Percentiles rank a stretch among this genome's conserved stretches.
Conservation (phyloP, 1,140 invertebrate species). For the Cardiocondyla obscurior region DNA sequence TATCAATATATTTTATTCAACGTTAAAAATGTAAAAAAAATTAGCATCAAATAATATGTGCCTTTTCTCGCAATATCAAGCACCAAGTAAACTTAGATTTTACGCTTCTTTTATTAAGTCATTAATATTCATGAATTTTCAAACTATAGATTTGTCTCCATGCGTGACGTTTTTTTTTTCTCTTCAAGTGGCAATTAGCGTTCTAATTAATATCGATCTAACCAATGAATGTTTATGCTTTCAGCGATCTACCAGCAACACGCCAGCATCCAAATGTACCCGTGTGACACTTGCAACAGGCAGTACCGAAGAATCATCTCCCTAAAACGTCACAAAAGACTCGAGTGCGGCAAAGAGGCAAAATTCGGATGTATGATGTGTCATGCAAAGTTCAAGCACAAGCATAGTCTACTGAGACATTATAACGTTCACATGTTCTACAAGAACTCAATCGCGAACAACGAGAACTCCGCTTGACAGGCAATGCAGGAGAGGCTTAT, state of each 20-base stretch:
- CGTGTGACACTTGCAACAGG: slow-evolving; percentile 78
- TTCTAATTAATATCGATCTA: slow-evolving; percentile 31
- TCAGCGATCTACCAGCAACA: slow-evolving; percentile 63
- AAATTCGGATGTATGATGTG: slow-evolving; percentile 80
- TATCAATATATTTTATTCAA: neutral
- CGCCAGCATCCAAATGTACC: slow-evolving; percentile 63
- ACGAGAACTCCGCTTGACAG: slow-evolving; percentile 51
- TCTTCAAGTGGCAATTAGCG: neutral
- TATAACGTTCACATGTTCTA: slow-evolving; percentile 69
- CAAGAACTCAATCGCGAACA: neutral
- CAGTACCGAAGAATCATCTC: slow-evolving; percentile 77
- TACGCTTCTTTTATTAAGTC: neutral
- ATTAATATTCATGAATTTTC: neutral
- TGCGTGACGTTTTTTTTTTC: slow-evolving; percentile 3
- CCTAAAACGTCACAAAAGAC: slow-evolving; percentile 78
- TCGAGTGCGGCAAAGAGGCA: slow-evolving; percentile 81
- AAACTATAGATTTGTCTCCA: neutral
- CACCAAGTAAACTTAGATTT: neutral
- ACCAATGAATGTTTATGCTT: slow-evolving; percentile 61
- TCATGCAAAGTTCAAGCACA: slow-evolving; percentile 80
- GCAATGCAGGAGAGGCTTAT: neutral
- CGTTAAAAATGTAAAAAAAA: neutral
- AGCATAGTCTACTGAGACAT: slow-evolving; percentile 79
- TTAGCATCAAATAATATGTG: neutral
- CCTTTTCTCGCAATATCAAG: neutral